Percentiles rank a stretch among this genome's conserved stretches.
Evolutionary conservation across 2,113 vertebrate genomes (phyloP).

Genomic region (Crocuta crocuta): DNA sequence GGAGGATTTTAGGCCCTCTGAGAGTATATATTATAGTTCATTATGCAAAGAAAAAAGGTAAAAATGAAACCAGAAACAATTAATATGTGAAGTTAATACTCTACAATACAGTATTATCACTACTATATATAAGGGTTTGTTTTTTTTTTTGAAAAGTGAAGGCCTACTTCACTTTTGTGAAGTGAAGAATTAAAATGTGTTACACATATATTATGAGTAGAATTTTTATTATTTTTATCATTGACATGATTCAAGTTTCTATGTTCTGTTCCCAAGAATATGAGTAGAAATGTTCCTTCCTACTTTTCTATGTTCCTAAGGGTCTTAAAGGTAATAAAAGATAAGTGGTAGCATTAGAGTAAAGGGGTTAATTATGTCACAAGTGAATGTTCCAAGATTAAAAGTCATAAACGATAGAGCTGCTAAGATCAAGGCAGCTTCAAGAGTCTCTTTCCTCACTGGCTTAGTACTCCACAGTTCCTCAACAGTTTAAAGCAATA

Average conservation of each 20-base stretch:
- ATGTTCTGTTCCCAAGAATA: neutral
- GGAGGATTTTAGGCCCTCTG: slow-evolving; percentile 52
- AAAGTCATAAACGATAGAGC: neutral
- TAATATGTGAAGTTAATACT: slow-evolving; percentile 48
- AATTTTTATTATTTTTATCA: neutral
- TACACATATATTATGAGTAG: neutral
- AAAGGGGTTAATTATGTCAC: neutral
- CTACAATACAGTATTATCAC: neutral
- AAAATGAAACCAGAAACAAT: slow-evolving; percentile 68
- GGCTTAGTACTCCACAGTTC: neutral
- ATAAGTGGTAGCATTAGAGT: neutral
- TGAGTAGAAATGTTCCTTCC: neutral
- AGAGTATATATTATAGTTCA: slow-evolving; percentile 65
- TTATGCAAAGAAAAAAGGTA: slow-evolving; percentile 41
- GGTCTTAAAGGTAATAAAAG: neutral
- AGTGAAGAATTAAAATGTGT: slow-evolving; percentile 24
- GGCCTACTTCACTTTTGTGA: neutral
- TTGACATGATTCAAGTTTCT: slow-evolving; percentile 4
- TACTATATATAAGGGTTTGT: neutral
- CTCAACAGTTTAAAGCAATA: neutral
- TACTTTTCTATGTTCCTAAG: neutral
- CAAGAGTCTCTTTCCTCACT: neutral
- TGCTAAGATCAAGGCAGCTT: neutral
- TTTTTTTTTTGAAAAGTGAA: neutral
- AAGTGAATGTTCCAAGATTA: neutral